phyloP scores from a whole-genome alignment of 1,140 invertebrate species.

The Apis cerana region DNA sequence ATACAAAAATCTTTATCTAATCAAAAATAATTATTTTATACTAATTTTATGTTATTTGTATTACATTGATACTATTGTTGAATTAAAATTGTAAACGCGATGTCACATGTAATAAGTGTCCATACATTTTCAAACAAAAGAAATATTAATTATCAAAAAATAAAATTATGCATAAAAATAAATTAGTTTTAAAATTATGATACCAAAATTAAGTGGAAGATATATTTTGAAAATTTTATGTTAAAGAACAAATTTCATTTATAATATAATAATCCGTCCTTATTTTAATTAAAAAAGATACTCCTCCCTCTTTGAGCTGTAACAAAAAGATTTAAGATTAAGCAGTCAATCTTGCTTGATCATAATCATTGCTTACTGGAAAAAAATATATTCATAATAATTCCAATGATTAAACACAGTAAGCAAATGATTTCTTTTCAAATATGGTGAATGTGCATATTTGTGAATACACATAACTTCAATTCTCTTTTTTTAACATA shows the following conservation, averaged over 20 bases:
- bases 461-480: constrained; percentile 38
- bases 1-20: constrained; percentile 15
- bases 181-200: background rate
- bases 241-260: background rate
- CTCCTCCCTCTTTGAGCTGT: constrained; percentile 35
- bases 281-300: constrained; percentile 48
- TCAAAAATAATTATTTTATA: constrained; percentile 16
- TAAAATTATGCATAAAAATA: constrained; percentile 20
- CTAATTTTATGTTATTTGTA: constrained; percentile 9
- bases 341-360: background rate
- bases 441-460: constrained; percentile 38
- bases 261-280: constrained; percentile 55
- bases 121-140: constrained; percentile 5
- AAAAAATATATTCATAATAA: constrained; percentile 5
- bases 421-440: constrained; percentile 11
- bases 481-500: constrained; percentile 8
- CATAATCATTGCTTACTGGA: background rate
- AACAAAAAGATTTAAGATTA: background rate
- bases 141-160: constrained; percentile 5
- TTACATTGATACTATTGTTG: background rate
- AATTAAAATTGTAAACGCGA: background rate
- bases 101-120: background rate
- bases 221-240: constrained; percentile 4
- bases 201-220: background rate
- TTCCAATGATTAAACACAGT: background rate